Base-by-base conservation (phyloP, 2,888 invertebrate species). In the Dolichomitus sp. region DNA sequence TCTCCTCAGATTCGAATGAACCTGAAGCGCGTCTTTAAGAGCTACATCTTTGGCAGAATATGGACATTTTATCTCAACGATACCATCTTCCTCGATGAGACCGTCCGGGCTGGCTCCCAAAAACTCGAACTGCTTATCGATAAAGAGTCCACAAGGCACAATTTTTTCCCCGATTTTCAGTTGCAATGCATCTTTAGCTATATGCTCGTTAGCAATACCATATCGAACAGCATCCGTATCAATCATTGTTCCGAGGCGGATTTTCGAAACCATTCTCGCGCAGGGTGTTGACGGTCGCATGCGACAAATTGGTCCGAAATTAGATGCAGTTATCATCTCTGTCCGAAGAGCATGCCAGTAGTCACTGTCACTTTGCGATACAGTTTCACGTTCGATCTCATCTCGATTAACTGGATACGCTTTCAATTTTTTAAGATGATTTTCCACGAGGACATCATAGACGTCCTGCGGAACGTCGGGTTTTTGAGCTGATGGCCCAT, bases 31-130 rank as follows among this genome's bases (percentile, higher is more conserved):
- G 7, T 33, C 33, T 6, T 33, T 7, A 4, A 33, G 33, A 33
- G 7, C 5, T 33, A 7, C 7, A 4, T 33, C 33, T 7, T 33
- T 33, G 4, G 33, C 33, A 33, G 23, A 23, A 2, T 23, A 23
- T 23, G 23, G 23, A 23, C 23, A 23, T 23, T 23, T 23, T 23
- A 23, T 33, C 33, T 88, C 87, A 12, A 88, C 77, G 40, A 88
- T 81, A 4, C 78, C 80, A 69, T 86, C 74, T 14, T 57, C 50
- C 40, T 75, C 87, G 27, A 86, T 74, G 5, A 88, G 57, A 30
- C 85, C 85, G 74, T 89, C 88, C 11, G 87, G 87, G 54, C 83
- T 80, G 66, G 87, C 87, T 11, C 86, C 87, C 5, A 88, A 77
- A 68, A 73, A 85, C 14, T 30, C 70, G 7, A 57, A 17, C 23